phyloP scores from a whole-genome alignment of 2,113 vertebrate genomes.

The Tympanuchus pallidicinctus region DNA sequence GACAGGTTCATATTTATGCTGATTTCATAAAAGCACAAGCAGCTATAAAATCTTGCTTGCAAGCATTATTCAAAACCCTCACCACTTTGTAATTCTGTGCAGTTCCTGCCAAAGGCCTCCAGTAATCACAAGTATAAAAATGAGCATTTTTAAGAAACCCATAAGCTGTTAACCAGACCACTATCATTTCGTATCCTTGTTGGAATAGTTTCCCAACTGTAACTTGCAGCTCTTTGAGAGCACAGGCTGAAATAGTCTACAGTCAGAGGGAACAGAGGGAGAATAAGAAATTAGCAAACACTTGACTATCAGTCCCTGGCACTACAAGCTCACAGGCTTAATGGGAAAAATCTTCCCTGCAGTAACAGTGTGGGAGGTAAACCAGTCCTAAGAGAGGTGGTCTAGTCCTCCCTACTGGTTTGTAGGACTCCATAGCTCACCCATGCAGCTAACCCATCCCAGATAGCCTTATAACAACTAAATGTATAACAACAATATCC shows the following conservation, averaged over 20 bases:
- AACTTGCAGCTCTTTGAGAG: background rate
- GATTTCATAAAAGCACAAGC: background rate
- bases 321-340: background rate
- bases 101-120: background rate
- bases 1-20: background rate
- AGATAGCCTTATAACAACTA: background rate
- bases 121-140: background rate
- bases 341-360: background rate
- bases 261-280: background rate
- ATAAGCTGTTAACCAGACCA: background rate
- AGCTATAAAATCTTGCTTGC: fast-evolving
- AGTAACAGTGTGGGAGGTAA: background rate
- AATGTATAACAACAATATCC: background rate
- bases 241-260: background rate
- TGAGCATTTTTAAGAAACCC: background rate
- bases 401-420: background rate
- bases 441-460: background rate
- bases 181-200: background rate
- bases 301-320: background rate
- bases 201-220: background rate
- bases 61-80: background rate
- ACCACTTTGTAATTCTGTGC: background rate
- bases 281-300: background rate
- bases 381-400: background rate
- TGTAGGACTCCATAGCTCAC: background rate